Evolutionary conservation across 35 echinoderm and acorn worm genomes (phyloP).

Genomic region (Strongylocentrotus purpuratus): DNA sequence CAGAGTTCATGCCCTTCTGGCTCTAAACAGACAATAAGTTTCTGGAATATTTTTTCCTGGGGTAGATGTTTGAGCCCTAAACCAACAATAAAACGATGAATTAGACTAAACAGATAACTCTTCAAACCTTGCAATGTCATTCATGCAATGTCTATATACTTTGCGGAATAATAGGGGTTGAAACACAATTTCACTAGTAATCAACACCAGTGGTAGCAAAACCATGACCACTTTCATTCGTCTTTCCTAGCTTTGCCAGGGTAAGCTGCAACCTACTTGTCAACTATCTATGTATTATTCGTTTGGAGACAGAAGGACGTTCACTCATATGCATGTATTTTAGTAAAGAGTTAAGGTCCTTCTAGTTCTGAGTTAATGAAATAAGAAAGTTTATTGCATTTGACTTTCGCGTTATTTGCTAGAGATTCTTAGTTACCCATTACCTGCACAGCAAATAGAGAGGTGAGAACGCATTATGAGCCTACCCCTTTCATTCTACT

Average conservation of each 20-base stretch:
- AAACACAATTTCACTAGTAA: neutral
- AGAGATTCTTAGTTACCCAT: neutral
- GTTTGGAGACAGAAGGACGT: too few species aligned
- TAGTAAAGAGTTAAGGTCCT: too few species aligned
- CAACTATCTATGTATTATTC: too few species aligned
- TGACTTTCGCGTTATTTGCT: neutral
- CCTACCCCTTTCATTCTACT: neutral
- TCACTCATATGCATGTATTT: too few species aligned
- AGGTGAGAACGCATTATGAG: neutral
- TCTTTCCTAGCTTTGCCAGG: too few species aligned
- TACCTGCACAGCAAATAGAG: neutral
- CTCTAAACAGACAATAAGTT: too few species aligned
- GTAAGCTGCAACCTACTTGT: too few species aligned
- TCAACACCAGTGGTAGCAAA: too few species aligned
- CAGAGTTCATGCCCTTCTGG: too few species aligned
- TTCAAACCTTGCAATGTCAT: neutral
- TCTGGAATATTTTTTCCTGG: too few species aligned
- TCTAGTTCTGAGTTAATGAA: too few species aligned
- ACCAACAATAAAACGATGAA: neutral
- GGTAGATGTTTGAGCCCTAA: neutral
- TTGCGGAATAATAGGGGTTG: neutral
- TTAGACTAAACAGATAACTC: neutral
- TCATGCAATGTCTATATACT: neutral
- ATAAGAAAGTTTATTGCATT: neutral
- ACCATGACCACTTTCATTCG: too few species aligned